Evolutionary conservation across 30 jellyfish, hydroid and myxozoan genomes (phyloP).

Genomic region (Hydractinia echinata): DNA sequence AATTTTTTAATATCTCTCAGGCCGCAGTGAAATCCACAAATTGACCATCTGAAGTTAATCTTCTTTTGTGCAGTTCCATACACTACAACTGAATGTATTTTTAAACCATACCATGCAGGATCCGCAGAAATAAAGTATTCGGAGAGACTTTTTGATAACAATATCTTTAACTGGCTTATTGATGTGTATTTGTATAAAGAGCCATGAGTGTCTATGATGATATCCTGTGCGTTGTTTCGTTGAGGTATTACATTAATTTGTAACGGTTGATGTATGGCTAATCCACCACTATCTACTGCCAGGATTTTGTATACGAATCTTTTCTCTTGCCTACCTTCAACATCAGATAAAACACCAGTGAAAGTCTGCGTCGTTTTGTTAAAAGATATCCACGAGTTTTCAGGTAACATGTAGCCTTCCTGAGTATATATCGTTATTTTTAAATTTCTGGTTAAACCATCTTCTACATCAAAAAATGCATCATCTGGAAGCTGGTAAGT

Average conservation of each 20-base stretch:
- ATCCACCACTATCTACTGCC: conserved; percentile 33
- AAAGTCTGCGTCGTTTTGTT: conserved; percentile 32
- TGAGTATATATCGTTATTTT: conserved; percentile 8
- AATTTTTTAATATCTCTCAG: background rate
- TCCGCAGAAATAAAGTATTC: background rate
- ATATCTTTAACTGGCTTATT: background rate
- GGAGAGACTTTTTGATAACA: background rate
- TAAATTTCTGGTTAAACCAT: conserved; percentile 57
- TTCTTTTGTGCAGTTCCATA: background rate
- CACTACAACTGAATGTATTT: conserved; percentile 2
- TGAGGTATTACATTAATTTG: background rate
- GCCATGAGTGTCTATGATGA: conserved; percentile 1
- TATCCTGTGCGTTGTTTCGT: background rate
- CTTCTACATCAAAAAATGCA: conserved; percentile 71
- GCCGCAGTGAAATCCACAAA: background rate
- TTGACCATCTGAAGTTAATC: conserved; percentile 9
- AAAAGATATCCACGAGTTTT: background rate
- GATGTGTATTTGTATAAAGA: background rate
- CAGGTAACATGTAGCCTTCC: background rate
- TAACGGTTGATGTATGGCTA: conserved; percentile 13
- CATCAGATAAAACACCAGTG: background rate
- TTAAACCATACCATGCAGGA: background rate
- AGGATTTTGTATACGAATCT: background rate
- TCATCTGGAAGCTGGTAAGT: conserved; percentile 47
- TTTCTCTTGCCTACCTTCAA: background rate